Evolutionary conservation across 2,113 vertebrate genomes (phyloP), one percentile per base, ranked within the genome.

Genomic region (Nannospalax galili): DNA sequence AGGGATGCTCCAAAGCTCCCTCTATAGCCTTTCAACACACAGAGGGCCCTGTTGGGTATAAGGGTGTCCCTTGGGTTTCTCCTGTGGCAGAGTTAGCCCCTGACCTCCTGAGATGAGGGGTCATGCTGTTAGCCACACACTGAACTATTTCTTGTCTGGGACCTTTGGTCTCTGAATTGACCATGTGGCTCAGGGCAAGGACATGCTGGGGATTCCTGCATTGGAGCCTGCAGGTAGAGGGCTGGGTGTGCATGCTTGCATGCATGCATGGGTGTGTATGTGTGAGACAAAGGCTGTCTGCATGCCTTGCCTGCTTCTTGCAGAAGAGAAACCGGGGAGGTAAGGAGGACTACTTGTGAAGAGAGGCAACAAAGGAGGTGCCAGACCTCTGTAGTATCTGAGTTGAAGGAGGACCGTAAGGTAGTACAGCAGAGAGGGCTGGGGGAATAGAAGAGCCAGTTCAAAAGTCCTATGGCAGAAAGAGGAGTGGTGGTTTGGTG

Each of bases 401-500:
- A n/a, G 75, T 28, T 7, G 28, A n/a, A 69, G 86, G 64, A 85
- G 48, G 35, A 82, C 42, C 35, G 88, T 12, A 15, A 37, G 56
- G 52, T 81, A 37, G 30, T 30, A 40, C 11, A 67, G 58, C 8
- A 4, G 45, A 45, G 64, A 93, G 62, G 88, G 30, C 67, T 20
- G 52, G 32, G 24, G 17, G 28, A 40, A 14, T 37, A 70, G 42
- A 48, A 52, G 24, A 62, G 35, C 65, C 28, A 3, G 26, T 56
- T 82, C 89, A 82, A 70, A 91, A 73, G 77, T n/a, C 72, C 64
- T 90, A 58, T 42, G 88, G 85, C 58, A 48, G 82, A 74, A 40
- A 11, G 48, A 16, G 35, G 37, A 64, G 58, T 24, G 32, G 60
- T 32, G 60, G 28, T 35, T 9, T 78, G 74, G 56, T 72, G 48